Conservation (phyloP, 2,888 invertebrate species). For the Cryptosula pallasiana region DNA sequence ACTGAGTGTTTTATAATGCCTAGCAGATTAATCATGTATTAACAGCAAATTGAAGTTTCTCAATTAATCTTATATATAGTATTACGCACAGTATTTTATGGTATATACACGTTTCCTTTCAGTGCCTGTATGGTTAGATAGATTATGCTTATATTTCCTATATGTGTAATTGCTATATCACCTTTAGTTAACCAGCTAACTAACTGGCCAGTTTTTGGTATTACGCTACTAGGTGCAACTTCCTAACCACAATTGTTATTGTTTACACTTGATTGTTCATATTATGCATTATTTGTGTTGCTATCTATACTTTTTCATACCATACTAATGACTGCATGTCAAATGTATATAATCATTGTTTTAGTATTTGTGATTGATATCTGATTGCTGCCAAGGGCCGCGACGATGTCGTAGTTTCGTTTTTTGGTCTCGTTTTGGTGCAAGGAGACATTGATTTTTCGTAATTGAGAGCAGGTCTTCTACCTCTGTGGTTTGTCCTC, state of each 20-base stretch:
- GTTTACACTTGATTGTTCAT: background rate
- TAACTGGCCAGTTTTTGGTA: slow-evolving; percentile 17
- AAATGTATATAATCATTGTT: no score
- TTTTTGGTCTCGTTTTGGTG: no score
- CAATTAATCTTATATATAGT: background rate
- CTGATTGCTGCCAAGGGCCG: no score
- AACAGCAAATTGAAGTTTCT: background rate
- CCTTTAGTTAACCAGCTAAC: background rate
- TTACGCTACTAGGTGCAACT: background rate
- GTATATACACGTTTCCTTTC: background rate
- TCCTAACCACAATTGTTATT: background rate
- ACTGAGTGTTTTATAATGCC: background rate
- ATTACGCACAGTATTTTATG: background rate
- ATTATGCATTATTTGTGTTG: background rate
- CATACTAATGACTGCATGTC: no score
- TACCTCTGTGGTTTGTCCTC: no score
- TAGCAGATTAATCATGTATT: background rate
- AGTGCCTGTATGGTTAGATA: no score
- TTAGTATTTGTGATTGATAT: no score
- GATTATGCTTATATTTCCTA: background rate
- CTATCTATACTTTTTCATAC: background rate
- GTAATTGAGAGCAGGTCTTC: no score
- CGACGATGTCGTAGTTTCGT: no score
- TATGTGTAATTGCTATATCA: background rate
- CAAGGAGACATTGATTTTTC: no score